These are phyloP conservation scores for Acanthosepion esculentum DNA, from an alignment of 2,888 invertebrate species.

Conservation along the genomic window DNA sequence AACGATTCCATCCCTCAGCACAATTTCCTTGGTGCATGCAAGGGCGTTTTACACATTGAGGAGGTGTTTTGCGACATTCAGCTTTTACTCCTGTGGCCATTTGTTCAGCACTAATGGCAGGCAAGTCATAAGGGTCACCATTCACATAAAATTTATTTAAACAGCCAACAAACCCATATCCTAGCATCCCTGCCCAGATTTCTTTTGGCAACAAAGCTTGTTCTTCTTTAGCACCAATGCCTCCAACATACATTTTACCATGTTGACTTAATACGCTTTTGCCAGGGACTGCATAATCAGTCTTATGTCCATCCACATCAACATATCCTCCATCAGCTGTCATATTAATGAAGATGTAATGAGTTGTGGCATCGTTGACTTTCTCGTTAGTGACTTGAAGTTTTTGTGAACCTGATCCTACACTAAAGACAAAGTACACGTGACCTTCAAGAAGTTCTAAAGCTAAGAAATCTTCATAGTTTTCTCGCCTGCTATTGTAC, in stretches of 20 bases:
- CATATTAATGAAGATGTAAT: slow-evolving; percentile 88
- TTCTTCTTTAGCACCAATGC: slow-evolving; percentile 79
- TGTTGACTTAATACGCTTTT: slow-evolving; percentile 92
- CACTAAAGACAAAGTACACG: slow-evolving; percentile 91
- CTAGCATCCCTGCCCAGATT: slow-evolving; percentile 91
- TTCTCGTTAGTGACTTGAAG: slow-evolving; percentile 81
- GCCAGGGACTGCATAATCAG: slow-evolving; percentile 77
- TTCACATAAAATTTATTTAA: slow-evolving; percentile 91
- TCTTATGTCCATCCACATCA: slow-evolving; percentile 84
- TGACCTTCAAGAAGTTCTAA: slow-evolving; percentile 95
- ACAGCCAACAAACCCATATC: slow-evolving; percentile 95
- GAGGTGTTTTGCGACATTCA: slow-evolving; percentile 84
- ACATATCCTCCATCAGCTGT: slow-evolving; percentile 89
- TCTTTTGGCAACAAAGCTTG: slow-evolving; percentile 87
- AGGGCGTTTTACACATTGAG: slow-evolving; percentile 81
- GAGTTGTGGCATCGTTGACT: slow-evolving; percentile 94
- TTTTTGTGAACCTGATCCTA: slow-evolving; percentile 89
- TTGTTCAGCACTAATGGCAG: slow-evolving; percentile 90
- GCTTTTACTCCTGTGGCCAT: slow-evolving; percentile 92
- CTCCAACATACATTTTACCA: slow-evolving; percentile 91
- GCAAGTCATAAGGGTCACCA: slow-evolving; percentile 90
- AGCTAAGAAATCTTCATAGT: slow-evolving; percentile 85
- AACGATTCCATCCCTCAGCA: slow-evolving; percentile 95
- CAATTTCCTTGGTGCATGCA: slow-evolving; percentile 92
- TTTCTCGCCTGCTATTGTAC: slow-evolving; percentile 88